Evolutionary conservation across 2,113 vertebrate species (phyloP), one percentile per base, ranked within the genome.

Genomic region (Australoheros scitulus): DNA sequence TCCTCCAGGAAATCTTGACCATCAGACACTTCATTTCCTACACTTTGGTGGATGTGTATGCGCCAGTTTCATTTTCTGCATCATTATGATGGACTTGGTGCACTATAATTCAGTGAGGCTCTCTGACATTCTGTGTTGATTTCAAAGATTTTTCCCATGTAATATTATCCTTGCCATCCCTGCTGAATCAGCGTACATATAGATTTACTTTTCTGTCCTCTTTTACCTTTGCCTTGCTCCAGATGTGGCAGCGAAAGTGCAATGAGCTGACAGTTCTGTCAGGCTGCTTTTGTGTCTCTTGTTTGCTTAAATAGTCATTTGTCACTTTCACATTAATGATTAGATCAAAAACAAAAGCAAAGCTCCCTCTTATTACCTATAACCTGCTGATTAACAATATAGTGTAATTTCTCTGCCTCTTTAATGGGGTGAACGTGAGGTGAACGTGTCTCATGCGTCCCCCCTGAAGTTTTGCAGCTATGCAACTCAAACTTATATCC

Each of bases 121-220:
- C 65, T 52, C 24, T 32, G 43, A 17, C 50, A 32, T 70, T 50
- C 65, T 72, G 10, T 70, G 13, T 1, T 52, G 65, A 24, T 70
- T 52, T 70, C 65, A 70, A 52, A 32, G 20, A 70, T 11, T 29
- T 32, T 7, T 72, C 47, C 11, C 18, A 32, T 52, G 26, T 55
- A 72, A 72, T 55, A n/a, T 72, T 72, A 52, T 52, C 52, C 68
- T 47, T 72, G 26, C 18, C 8, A n/a, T 55, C 47, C 3, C 26
- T 72, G 68, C 68, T 72, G 68, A 72, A 47, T 72, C 68, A 72
- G 20, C 47, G 55, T 34, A n/a, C 65, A 52, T 52, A n/a, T 72
- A 72, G 2, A 72, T 55, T 55, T 72, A 34, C 68, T 34, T n/a
- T 32, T 0, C 9, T 55, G 18, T 11, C 17, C 47, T n/a, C 26